Base-by-base conservation (phyloP, 2,888 invertebrate genomes). In the Gisinianus flammeolus region DNA sequence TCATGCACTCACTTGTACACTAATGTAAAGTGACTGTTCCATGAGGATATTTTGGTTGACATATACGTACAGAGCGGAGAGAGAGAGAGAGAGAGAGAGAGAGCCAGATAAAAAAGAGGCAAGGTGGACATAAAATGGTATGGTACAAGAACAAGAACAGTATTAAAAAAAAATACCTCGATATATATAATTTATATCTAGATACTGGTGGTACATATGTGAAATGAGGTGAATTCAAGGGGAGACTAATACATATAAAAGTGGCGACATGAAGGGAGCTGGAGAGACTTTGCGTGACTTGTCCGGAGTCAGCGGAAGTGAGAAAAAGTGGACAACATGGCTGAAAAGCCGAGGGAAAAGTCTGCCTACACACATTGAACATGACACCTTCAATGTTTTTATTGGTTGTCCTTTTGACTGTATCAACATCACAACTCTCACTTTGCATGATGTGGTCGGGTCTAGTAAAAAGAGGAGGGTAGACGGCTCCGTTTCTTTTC, bases 261-360 rank as follows among this genome's bases (percentile, higher is more conserved):
- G 69, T 24, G 69, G 70, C 28, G 35, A 68, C 68, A 68, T 35
- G n/a, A 68, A 68, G 68, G 68, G 70, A 26, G 52, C 35, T 64
- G 31, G 56, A 67, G 74, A 74, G 74, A 64, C 79, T 68, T 83
- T 82, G 84, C 84, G 84, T 84, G 84, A 84, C 84, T 82, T 79
- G 77, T 77, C 79, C 67, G 77, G 76, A 80, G 82, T 77, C 82
- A 82, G 83, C 83, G 82, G 84, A 82, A 82, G 82, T 81, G 79
- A 81, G 80, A 81, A 81, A 80, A 82, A 80, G 81, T 81, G 81
- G 80, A 82, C 81, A 82, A 82, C 81, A 81, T 82, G 81, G 80
- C 81, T 81, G 79, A 78, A 82, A 71, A 82, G 77, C 74, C 68
- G 78, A 78, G 73, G 79, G 78, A 79, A 80, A 79, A 79, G 68